Evolutionary conservation across 2,888 invertebrate species (phyloP).

Genomic region (Chaetogeoica ovagalla): DNA sequence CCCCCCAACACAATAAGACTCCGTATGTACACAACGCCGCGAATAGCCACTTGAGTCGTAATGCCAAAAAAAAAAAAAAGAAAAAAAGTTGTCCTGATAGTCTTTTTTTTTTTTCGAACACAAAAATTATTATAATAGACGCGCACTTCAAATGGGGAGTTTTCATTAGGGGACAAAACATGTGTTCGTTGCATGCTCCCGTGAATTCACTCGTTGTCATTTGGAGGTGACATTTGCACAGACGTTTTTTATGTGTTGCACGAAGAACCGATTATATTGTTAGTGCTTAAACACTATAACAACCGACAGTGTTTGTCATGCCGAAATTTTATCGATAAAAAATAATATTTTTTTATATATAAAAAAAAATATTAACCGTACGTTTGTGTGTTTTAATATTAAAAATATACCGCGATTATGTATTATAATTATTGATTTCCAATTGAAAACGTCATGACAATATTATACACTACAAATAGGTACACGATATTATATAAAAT

Average conservation of each 20-base stretch:
- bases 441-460: too few species aligned
- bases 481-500: too few species aligned
- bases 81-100: slow-evolving; percentile 11
- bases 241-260: slow-evolving; percentile 3
- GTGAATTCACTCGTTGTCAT: slow-evolving; percentile 13
- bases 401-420: too few species aligned
- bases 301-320: background rate
- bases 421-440: too few species aligned
- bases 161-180: slow-evolving; percentile 45
- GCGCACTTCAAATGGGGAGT: slow-evolving; percentile 14
- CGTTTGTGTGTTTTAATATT: too few species aligned
- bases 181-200: slow-evolving; percentile 47
- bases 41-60: slow-evolving; percentile 41
- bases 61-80: slow-evolving; percentile 34
- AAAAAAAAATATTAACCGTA: too few species aligned
- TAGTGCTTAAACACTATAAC: slow-evolving; percentile 16
- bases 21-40: slow-evolving; percentile 14
- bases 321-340: too few species aligned
- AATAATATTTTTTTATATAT: too few species aligned
- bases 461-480: too few species aligned
- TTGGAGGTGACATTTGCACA: slow-evolving; percentile 49
- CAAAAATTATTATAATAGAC: slow-evolving; percentile 42
- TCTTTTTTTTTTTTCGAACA: slow-evolving; percentile 38
- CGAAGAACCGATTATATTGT: slow-evolving; percentile 21
- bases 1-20: slow-evolving; percentile 33